Evolutionary conservation across 2,113 vertebrate genomes (phyloP), one percentile per base, ranked within the genome.

Genomic region (Ciconia boyciana): DNA sequence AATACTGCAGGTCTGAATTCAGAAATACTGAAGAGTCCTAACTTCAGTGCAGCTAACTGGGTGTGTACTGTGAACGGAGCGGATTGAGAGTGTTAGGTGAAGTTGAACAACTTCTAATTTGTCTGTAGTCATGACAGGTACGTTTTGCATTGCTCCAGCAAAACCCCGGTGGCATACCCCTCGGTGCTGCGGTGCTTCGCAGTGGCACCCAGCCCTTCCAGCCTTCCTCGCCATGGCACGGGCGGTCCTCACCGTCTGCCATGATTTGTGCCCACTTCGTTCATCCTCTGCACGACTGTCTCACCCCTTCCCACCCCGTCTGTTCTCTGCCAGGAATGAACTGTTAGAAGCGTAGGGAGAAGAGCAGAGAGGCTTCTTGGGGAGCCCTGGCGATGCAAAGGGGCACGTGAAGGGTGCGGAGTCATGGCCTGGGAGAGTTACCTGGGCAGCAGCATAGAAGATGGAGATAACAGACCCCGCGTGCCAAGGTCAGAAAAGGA

Each of bases 191-290:
- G 2, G 9, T 13, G 34, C 9, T 36, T 68, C 0, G 0, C 10
- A 2, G 29, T 9, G 11, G 41, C 39, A 29, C 39, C 32, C 32
- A 34, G 54, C 25, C 34, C 22, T 39, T 36, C 22, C 32, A 29
- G 28, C 34, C 36, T 24, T 32, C 29, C 48, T 19, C 16, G 41
- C 43, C 19, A 2, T 20, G 11, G 41, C 19, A 10, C 1, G 0
- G 2, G 2, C 15, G 8, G 49, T 48, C 13, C 4, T 75, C 57
- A 1, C 24, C 17, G 1, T 39, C 22, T 15, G 39, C 48, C 8
- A 0, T 9, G 22, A 6, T 31, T 16, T 21, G 21, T 34, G 24
- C 16, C 6, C 5, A 1, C n/a, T 43, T 61, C 1, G 0, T 54
- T 48, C 48, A 6, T 55, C n/a, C 22, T 34, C 49, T 4, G 13